phyloP scores from a whole-genome alignment of 1,140 invertebrate species.

The honey bee (Apis mellifera) region Amel_HAv3.1 CM009933.2:4442501-4443000 shows the following conservation, averaged over 20 bases:
- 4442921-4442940: no score
- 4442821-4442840: slow-evolving; percentile 29
- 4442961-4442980: background rate
- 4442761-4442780: background rate
- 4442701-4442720: background rate
- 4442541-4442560: no score
- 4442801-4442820: background rate
- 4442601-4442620: no score
- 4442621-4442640: background rate
- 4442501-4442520: no score
- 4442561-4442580: no score
- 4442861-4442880: background rate
- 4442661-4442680: background rate
- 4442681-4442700: background rate
- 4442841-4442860: slow-evolving; percentile 26
- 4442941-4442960: background rate
- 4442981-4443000: background rate
- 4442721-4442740: no score
- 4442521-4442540: no score
- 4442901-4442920: background rate
- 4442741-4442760: background rate
- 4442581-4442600: no score
- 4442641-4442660: background rate
- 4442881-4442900: background rate
- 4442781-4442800: slow-evolving; percentile 9